These are phyloP conservation scores for Chionoecetes opilio DNA, from an alignment of 1,140 invertebrate genomes.

Conservation along the genomic window DNA sequence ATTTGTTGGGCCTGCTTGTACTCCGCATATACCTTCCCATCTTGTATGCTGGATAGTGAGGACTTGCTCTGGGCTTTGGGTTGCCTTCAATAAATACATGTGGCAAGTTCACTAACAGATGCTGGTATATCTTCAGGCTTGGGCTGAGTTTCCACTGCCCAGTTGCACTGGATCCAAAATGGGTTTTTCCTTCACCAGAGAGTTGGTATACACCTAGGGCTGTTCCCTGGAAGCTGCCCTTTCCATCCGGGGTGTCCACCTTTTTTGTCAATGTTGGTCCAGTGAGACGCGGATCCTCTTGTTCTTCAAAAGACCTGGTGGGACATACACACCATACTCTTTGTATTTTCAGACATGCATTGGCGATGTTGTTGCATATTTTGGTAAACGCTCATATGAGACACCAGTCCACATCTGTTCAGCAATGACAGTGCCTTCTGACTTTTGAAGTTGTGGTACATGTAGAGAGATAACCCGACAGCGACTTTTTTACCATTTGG, in stretches of 20 bases:
- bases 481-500: neutral
- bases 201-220: no score
- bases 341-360: slow-evolving; percentile 41
- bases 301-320: slow-evolving; percentile 43
- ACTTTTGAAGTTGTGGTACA: slow-evolving; percentile 62
- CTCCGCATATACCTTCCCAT: no score
- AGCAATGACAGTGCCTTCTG: slow-evolving; percentile 39
- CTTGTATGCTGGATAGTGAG: neutral
- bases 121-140: no score
- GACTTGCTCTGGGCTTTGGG: no score
- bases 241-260: slow-evolving; percentile 53
- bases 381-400: slow-evolving; percentile 40
- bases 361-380: slow-evolving; percentile 51
- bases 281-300: no score
- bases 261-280: slow-evolving; percentile 38
- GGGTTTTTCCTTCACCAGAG: no score
- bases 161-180: no score
- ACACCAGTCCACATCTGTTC: slow-evolving; percentile 41
- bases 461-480: slow-evolving; percentile 49
- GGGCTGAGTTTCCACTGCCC: no score
- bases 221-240: neutral
- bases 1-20: no score
- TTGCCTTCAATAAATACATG: no score
- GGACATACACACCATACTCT: slow-evolving; percentile 57
- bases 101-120: no score